Conservation (phyloP, 2,113 vertebrate genomes). For the Corythaixoides concolor region DNA sequence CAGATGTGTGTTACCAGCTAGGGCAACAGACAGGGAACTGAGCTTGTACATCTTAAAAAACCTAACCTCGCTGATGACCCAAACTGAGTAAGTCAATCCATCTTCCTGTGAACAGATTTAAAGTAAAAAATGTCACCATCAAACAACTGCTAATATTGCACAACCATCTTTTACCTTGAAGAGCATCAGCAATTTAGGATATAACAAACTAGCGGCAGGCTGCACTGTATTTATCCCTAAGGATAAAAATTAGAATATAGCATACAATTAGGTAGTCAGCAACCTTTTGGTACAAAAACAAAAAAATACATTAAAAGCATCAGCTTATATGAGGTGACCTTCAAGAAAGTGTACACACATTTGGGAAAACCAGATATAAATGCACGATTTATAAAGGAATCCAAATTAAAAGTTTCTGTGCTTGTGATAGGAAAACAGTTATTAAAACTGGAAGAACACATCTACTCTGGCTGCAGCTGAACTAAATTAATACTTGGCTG, state of each 20-base stretch:
- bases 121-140: neutral
- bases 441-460: constrained; percentile 11
- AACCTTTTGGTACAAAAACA: neutral
- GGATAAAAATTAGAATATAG: neutral
- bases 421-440: constrained; percentile 22
- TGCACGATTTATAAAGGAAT: neutral
- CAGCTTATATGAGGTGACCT: neutral
- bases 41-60: neutral
- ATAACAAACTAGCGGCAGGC: neutral
- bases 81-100: neutral
- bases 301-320: neutral
- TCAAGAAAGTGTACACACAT: neutral
- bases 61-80: neutral
- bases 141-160: neutral
- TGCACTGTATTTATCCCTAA: neutral
- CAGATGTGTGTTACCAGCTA: neutral
- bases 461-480: constrained; percentile 31
- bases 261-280: neutral
- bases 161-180: neutral
- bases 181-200: neutral
- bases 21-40: neutral
- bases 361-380: neutral
- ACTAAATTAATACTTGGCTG: constrained; percentile 54
- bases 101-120: neutral
- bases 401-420: neutral